Base-by-base conservation (phyloP, 2,113 vertebrate species). In the Megaceryle maxima region DNA sequence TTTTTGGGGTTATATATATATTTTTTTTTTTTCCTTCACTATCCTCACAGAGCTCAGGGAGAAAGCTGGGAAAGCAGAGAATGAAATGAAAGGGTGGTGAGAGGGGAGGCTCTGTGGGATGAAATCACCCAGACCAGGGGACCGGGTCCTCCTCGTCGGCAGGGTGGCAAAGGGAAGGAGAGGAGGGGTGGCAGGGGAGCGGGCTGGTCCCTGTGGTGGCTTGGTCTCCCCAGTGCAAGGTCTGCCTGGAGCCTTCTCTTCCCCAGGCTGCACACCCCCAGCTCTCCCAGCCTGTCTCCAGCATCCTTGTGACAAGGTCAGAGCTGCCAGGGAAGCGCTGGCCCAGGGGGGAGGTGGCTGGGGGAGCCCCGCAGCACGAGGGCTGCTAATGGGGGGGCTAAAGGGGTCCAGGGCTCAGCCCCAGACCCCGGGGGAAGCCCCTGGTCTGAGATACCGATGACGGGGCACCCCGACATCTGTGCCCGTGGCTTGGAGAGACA, bases 11-110 rank as follows among this genome's bases (percentile, higher is more conserved):
- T 37, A 37, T 37, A 37, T 37, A 37, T 37, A 37, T 37, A 16
- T 55, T 55, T 31, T 5, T 10, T 29, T 55, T 55, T 55, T 29
- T 55, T 55, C 28, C 15, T 70, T 33, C 37, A 26, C 4, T 22
- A 4, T 28, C 31, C 56, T 44, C n/a, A 5, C 7, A 5, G 12
- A 12, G 56, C 28, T 37, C 33, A 24, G 48, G 19, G 48, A 37
- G 37, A 37, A 37, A 37, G 37, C 37, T 37, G 37, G 37, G 37
- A 37, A 33, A 33, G 10, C 56, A 57, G 56, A 33, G 31, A 33
- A 57, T 1, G 2, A 4, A 19, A 35, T 0, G 72, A 25, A 35
- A 13, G 13, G 7, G 39, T 0, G 4, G 18, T 8, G 72, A 28
- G 50, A 21, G 44, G 29, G 24, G n/a, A 26, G 25, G 37, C 29